Base-by-base conservation (phyloP, 2,888 invertebrate genomes). In the Meliscaeva auricollis region DNA sequence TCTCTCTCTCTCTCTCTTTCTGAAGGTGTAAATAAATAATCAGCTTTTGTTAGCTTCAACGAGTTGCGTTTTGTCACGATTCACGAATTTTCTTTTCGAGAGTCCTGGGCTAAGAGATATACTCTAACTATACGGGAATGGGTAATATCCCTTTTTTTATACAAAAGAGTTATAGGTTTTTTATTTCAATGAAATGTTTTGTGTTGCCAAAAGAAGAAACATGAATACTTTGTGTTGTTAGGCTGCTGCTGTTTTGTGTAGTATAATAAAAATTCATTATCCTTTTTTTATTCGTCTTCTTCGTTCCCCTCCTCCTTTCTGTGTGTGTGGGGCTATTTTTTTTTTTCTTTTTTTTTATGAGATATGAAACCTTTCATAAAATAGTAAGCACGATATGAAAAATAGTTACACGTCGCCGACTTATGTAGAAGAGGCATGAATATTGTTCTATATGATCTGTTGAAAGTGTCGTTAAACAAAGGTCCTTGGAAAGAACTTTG, bases 1-100 rank as follows among this genome's bases (percentile, higher is more conserved):
- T 38, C 38, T 38, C 13, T 38, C 38, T 13, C 13, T 32, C 32
- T 32, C 32, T 32, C 5, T 4, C 7, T 32, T 7, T 9, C 9
- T 35, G 35, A 73, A 85, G 85, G 85, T 85, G 85, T 77, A 77
- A 85, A 85, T 85, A 85, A 85, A 85, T 85, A 81, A 81, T 81
- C 81, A 56, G 81, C 76, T 85, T 85, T 85, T 85, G 81, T 85
- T 85, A 73, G 85, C 81, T 66, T 77, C 72, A 85, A 85, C 81
- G 85, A 81, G 85, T 81, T 77, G 81, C 72, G 77, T 81, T 85
- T 85, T 85, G 85, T 85, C 85, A 85, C 85, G 85, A 58, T 38
- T 38, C 38, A 38, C 38, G 38, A 83, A 77, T 77, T 30, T 83
- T 83, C 77, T 83, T 38, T 38, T 9, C 64, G 83, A 32, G n/a